Evolutionary conservation across 2,113 vertebrate genomes (phyloP).

Genomic region (Mustelus asterias): DNA sequence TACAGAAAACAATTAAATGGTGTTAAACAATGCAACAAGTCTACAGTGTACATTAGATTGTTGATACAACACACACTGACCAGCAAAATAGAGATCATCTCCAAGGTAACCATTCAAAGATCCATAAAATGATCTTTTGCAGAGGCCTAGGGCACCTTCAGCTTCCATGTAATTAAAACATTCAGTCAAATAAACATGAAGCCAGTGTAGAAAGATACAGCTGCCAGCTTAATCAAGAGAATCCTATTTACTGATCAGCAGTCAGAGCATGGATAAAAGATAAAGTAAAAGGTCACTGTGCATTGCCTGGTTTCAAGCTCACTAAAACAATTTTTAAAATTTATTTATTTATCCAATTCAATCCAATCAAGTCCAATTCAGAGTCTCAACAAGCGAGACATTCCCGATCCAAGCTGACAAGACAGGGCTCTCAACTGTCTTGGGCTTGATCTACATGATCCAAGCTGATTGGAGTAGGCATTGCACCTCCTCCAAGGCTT

Average conservation of each 20-base stretch:
- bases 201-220: background rate
- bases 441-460: no score
- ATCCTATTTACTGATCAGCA: constrained; percentile 9
- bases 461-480: no score
- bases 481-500: no score
- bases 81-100: constrained; percentile 22
- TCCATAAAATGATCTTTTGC: constrained; percentile 1
- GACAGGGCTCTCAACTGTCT: no score
- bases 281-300: background rate
- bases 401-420: no score
- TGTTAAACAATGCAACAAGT: constrained; percentile 9
- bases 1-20: constrained; percentile 31
- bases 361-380: no score
- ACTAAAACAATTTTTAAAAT: background rate
- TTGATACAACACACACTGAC: background rate
- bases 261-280: background rate
- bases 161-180: constrained; percentile 1
- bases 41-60: constrained; percentile 27
- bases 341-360: no score
- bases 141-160: background rate
- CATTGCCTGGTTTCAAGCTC: background rate
- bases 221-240: background rate
- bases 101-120: constrained; percentile 4
- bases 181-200: constrained; percentile 31
- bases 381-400: no score